Conservation (phyloP, 2,888 invertebrate genomes). For the Nysson spinosus region DNA sequence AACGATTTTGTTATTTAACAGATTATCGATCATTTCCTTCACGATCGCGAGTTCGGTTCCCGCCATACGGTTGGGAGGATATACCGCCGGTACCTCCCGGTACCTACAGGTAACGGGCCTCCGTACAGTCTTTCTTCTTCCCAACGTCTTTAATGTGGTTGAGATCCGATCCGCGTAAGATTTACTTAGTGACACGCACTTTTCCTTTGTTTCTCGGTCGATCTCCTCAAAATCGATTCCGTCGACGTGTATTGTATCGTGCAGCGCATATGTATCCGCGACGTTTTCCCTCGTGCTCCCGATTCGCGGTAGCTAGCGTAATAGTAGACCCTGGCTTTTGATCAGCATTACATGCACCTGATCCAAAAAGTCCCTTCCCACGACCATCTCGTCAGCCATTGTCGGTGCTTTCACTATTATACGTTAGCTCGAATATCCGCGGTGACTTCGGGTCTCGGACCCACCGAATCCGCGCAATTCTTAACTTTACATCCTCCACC, state of each 20-base stretch:
- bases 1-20: neutral
- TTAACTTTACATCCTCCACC: too few species aligned
- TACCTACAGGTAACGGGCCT: too few species aligned
- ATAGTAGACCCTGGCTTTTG: neutral
- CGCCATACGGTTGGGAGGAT: neutral
- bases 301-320: neutral
- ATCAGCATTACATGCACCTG: conserved; percentile 6
- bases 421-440: too few species aligned
- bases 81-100: neutral
- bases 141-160: neutral
- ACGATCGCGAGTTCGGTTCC: neutral
- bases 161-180: conserved; percentile 11
- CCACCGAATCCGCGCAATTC: too few species aligned
- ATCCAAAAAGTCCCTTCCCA: conserved; percentile 12
- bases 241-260: too few species aligned
- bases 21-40: neutral
- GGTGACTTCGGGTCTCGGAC: too few species aligned
- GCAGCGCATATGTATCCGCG: neutral
- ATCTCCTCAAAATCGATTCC: too few species aligned
- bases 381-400: neutral
- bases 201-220: too few species aligned
- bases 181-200: too few species aligned
- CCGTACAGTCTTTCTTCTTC: neutral
- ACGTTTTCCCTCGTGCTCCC: neutral
- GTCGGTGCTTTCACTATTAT: neutral